These are phyloP conservation scores for Psilopsiagon aymara DNA, from an alignment of 2,113 vertebrate species.

Conservation along the genomic window DNA sequence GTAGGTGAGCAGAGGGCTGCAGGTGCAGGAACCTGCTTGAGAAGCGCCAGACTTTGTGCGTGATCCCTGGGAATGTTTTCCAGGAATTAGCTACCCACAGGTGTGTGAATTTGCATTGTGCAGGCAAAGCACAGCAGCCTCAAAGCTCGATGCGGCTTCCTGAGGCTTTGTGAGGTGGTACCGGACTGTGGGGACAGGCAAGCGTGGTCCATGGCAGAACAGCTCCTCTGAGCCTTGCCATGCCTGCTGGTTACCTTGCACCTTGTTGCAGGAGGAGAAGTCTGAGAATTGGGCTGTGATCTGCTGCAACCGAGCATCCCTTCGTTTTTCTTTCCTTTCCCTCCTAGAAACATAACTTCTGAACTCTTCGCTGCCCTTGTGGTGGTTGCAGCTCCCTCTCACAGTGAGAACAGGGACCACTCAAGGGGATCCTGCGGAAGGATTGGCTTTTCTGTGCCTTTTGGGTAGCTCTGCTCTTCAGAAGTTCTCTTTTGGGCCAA, in stretches of 20 bases:
- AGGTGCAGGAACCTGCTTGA: background rate
- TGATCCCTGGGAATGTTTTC: background rate
- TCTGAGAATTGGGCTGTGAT: background rate
- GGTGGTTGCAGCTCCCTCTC: background rate
- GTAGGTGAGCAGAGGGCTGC: background rate
- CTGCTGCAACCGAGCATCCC: background rate
- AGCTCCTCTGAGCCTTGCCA: background rate
- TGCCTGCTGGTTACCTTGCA: background rate
- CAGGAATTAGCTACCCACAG: background rate
- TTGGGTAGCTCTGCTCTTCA: background rate
- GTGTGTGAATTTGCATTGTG: background rate
- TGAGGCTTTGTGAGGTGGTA: rapidly evolving
- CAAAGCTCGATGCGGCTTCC: background rate
- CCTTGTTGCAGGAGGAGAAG: background rate
- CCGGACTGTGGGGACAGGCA: background rate
- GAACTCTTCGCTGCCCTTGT: background rate
- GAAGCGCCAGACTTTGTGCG: background rate
- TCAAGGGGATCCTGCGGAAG: background rate
- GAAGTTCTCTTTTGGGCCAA: background rate
- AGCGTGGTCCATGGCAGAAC: rapidly evolving
- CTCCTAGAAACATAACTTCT: background rate
- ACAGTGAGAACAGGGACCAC: background rate
- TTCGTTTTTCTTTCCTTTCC: background rate
- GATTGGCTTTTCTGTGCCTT: background rate
- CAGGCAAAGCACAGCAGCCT: background rate